Evolutionary conservation across 2,888 invertebrate genomes (phyloP).

Genomic region (Serrognathus titanus): DNA sequence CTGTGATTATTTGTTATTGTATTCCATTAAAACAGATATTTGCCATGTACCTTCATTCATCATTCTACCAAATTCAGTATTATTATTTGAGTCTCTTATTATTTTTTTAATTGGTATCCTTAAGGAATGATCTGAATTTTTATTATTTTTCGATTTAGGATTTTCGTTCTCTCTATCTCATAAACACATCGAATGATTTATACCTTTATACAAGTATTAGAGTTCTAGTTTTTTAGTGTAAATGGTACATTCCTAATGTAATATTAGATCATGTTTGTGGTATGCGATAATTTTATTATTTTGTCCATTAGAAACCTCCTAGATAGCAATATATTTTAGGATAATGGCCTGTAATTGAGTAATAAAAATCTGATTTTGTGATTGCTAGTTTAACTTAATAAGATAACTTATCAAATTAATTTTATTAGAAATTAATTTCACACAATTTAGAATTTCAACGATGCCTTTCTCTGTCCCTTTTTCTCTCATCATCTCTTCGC

Average conservation of each 20-base stretch:
- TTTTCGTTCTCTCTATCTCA: not conserved
- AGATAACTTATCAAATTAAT: no score
- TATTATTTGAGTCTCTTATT: no score
- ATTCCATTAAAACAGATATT: no score
- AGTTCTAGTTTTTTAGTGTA: no score
- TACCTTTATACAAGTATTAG: constrained; percentile 14
- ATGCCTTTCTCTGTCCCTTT: constrained; percentile 13
- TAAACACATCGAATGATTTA: constrained; percentile 24
- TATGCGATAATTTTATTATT: constrained; percentile 3
- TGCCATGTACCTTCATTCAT: no score
- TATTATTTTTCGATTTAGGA: not conserved
- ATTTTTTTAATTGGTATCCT: no score
- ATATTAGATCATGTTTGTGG: not conserved
- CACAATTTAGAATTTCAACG: no score
- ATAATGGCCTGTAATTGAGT: constrained; percentile 18
- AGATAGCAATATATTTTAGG: constrained; percentile 24
- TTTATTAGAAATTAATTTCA: no score
- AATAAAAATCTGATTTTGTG: constrained; percentile 14
- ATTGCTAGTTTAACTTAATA: not conserved
- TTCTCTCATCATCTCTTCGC: constrained; percentile 18
- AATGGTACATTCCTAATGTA: no score
- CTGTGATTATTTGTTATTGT: no score
- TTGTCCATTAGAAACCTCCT: constrained; percentile 10
- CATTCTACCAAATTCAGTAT: no score
- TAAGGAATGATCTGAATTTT: not conserved